Base-by-base conservation (phyloP, 2,113 vertebrate genomes). In the Halcyon senegalensis region DNA sequence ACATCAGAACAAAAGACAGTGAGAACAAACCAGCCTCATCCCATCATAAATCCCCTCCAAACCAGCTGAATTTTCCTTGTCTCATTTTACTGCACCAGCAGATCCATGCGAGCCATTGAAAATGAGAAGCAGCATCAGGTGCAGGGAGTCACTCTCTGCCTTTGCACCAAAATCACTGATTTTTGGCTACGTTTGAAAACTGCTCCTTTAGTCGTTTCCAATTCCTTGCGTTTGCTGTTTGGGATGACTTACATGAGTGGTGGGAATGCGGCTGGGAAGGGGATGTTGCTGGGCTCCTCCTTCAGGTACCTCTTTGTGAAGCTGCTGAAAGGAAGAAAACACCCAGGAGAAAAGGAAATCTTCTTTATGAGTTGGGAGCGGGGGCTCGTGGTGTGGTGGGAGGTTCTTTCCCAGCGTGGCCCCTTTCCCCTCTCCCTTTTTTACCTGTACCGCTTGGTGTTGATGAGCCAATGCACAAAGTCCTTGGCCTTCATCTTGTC, bases 381-480 rank as follows among this genome's bases (percentile, higher is more conserved):
- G 31, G 84, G 18, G 16, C 21, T 82, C 0, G 7, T 5, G 59
- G 81, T 0, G 2, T 1, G 21, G 21, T 7, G 31, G 48, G 58
- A 21, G 37, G 31, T 37, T 10, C 3, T 24, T 59, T 31, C 39
- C 51, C 73, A 16, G 37, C 4, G 0, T 2, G 12, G 37, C 13
- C 64, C 64, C 4, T 1, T 5, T 55, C 43, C 87, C 6, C 24
- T 30, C 27, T 24, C 18, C 46, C 23, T 12, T 19, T 10, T 6
- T 46, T 37, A 98, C 97, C 87, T 77, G 93, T 97, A 96, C 41
- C 60, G 46, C 84, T 98, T 98, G 33, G 95, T 96, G 93, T 97
- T 97, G 95, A 98, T 97, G 92, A 99, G 97, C 99, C 98, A 99
- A 18, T 98, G 98, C 84, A 99, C 98, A 48, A 99, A 99, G 94